Conservation (phyloP, 2,113 vertebrate genomes). For the Oncorhynchus keta region DNA sequence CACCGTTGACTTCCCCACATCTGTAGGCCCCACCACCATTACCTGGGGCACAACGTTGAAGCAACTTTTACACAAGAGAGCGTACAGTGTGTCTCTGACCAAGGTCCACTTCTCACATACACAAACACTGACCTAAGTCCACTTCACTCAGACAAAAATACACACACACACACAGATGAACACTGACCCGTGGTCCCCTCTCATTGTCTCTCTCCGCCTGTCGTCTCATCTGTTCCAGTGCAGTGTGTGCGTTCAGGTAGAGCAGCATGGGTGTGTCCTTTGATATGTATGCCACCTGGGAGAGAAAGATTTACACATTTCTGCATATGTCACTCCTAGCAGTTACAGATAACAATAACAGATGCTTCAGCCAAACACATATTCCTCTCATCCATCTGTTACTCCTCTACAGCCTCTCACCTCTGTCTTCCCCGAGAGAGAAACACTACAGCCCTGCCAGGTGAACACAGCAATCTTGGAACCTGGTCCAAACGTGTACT, state of each 20-base stretch:
- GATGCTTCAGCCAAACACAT: neutral
- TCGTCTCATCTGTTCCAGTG: conserved; percentile 95
- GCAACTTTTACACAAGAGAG: neutral
- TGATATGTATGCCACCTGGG: conserved; percentile 89
- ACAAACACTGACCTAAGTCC: neutral
- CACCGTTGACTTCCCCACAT: conserved; percentile 94
- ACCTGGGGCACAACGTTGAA: conserved; percentile 65
- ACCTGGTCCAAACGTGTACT: conserved; percentile 91
- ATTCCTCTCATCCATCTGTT: neutral
- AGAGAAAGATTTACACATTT: neutral
- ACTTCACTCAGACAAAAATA: neutral
- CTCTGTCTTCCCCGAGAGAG: conserved; percentile 91
- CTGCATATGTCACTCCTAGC: neutral
- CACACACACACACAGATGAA: neutral
- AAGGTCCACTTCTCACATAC: neutral
- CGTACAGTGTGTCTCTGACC: neutral
- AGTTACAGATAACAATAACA: neutral
- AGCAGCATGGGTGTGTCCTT: conserved; percentile 96
- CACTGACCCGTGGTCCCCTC: conserved; percentile 82
- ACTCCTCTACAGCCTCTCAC: conserved; percentile 42
- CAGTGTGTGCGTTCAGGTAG: conserved; percentile 94
- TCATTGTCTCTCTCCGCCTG: conserved; percentile 94
- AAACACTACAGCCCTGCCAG: conserved; percentile 94
- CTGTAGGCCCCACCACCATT: conserved; percentile 94
- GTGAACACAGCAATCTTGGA: conserved; percentile 96